A percentile compares a stretch with the other conserved stretches of the same genome.
Conservation (phyloP, 2,113 vertebrate genomes). For the Gracilinanus agilis region DNA sequence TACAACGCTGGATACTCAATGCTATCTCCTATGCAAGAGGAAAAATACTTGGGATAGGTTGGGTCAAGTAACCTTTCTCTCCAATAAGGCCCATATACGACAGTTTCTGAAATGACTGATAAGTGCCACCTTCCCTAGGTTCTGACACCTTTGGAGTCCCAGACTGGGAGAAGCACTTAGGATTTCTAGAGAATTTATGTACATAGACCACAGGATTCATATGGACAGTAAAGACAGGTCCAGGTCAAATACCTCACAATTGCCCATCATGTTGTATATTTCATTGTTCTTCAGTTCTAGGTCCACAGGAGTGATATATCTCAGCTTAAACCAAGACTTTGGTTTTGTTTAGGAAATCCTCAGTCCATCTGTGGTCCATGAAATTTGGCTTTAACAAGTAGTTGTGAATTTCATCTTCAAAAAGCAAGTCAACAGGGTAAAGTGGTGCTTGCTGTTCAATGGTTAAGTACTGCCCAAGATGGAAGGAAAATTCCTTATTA, state of each 20-base stretch:
- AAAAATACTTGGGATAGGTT: background rate
- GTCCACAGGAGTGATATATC: background rate
- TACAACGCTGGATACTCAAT: background rate
- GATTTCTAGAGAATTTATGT: background rate
- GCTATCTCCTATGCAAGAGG: background rate
- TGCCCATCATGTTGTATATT: background rate
- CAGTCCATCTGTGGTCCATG: background rate
- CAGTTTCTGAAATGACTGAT: background rate
- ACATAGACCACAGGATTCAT: background rate
- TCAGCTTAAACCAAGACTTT: background rate
- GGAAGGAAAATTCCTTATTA: background rate
- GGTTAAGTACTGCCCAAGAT: background rate
- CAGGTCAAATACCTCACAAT: background rate
- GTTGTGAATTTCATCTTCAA: background rate
- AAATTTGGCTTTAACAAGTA: background rate
- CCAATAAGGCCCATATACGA: background rate
- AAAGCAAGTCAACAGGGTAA: background rate
- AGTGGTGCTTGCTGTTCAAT: background rate
- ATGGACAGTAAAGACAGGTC: background rate
- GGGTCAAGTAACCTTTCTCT: background rate
- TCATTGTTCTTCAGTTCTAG: background rate
- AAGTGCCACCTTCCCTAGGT: background rate
- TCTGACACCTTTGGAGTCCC: background rate
- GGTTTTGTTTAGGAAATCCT: background rate
- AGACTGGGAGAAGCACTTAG: background rate